These are phyloP conservation scores for Thysanoteuthis rhombus DNA, from an alignment of 2,888 invertebrate species.

Conservation along the genomic window DNA sequence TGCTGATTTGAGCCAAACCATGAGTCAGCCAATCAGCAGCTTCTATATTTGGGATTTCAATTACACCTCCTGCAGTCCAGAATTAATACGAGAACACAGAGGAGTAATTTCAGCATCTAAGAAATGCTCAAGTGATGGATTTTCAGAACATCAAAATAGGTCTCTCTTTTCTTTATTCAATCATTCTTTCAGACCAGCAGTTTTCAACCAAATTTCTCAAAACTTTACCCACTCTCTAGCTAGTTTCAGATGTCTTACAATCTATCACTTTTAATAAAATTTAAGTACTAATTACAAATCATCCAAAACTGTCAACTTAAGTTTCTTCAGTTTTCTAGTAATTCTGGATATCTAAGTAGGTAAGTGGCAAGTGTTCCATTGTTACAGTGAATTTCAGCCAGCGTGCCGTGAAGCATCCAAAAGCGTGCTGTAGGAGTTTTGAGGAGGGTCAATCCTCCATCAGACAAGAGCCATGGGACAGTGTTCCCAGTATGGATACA, in stretches of 20 bases:
- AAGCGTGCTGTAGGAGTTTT: too few species aligned
- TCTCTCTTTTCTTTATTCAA: background rate
- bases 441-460: too few species aligned
- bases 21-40: background rate
- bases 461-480: too few species aligned
- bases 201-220: background rate
- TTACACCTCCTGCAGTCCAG: background rate
- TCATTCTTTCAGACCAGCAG: background rate
- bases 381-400: too few species aligned
- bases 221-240: background rate
- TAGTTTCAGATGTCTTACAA: background rate
- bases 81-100: background rate
- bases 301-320: too few species aligned
- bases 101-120: background rate
- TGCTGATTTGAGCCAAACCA: background rate
- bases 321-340: too few species aligned
- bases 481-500: too few species aligned
- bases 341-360: too few species aligned
- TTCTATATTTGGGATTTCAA: slow-evolving; percentile 12
- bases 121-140: background rate
- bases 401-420: too few species aligned
- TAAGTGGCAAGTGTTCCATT: too few species aligned
- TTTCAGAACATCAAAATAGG: background rate
- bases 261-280: background rate
- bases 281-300: too few species aligned